Base-by-base conservation (phyloP, 2,113 vertebrate species). In the Perca fluviatilis region DNA sequence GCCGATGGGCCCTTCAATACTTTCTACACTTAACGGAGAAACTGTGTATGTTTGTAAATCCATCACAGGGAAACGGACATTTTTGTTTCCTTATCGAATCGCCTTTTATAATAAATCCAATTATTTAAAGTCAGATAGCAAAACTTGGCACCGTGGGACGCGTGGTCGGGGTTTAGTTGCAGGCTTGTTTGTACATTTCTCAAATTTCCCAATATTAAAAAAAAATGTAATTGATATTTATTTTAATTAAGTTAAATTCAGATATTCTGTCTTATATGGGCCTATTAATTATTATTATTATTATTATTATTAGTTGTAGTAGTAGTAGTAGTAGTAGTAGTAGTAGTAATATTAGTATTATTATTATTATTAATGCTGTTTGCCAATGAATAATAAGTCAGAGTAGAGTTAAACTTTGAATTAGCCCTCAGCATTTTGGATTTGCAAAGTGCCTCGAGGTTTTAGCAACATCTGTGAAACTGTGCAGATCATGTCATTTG, bases 41-140 rank as follows among this genome's bases (percentile, higher is more conserved):
- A 36, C 21, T 40, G 30, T 51, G 14, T 2, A 12, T 9, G 7
- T 61, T 10, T 60, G 8, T 74, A 9, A 84, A 92, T 90, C 86
- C 30, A 89, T 88, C 90, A 91, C 82, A 80, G 36, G 68, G 86
- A 88, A 81, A 79, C 74, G 88, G 86, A 93, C 79, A 76, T 89
- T 18, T 57, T 33, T 51, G 11, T 70, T 27, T 19, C 33, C n/a
- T 89, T 84, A 93, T 91, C 90, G 83, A 92, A 94, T 89, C 79
- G 84, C 86, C 18, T 33, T 68, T 71, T 86, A 82, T 86, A 71
- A 79, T 83, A 83, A 84, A 82, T 57, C 87, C 83, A 90, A 83
- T 70, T 73, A 86, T 91, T 85, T 82, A 67, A 71, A 78, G 77
- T 62, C 63, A 83, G 53, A 81, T 7, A 30, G 11, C 4, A n/a